Evolutionary conservation across 2,888 invertebrate species (phyloP), one percentile per base, ranked within the genome.

Genomic region (Heteromyza rotundicornis): DNA sequence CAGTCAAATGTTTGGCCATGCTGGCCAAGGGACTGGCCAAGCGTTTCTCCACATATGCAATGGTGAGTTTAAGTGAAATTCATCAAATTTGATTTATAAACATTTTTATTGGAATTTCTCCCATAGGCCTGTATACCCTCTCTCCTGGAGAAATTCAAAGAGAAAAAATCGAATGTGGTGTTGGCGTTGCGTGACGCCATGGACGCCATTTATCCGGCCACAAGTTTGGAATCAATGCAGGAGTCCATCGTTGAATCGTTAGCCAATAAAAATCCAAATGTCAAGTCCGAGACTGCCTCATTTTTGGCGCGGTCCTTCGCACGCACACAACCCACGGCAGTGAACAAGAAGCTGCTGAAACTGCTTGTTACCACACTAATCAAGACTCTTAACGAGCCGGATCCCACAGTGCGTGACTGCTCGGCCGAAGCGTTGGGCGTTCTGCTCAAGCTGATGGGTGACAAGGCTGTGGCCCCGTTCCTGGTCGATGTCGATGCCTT

Each of bases 131-230:
- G 92, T 72, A 84, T 94, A 1, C 87, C 92, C 8, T 85, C 91
- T 0, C 86, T 97, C 55, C 83, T 99, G 35, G 98, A 98, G 75
- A 99, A 98, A 84, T 98, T 98, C 79, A 96, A 96, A 76, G 98
- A 99, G 82, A 98, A 97, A 86, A 99, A 99, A 77, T 86, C 90
- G 1, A 92, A 89, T 76, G 97, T 98, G 1, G 95, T 98, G 0
- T 80, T 87, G 1, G 92, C 94, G 0, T 84, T 99, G 50, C 85
- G 94, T 58, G 97, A 98, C 63, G 94, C 96, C 3, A 90, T 94
- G 20, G 98, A 98, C 84, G 94, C 93, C 36, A 89, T 95, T 67
- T 96, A 91, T 81, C 81, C 83, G 7, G 85, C 96, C 90, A 92
- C 93, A 2, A 91, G 87, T 59, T 83, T 95, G 36, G 95, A 95